Conservation (phyloP, 2,113 vertebrate species). For the Burhinus bistriatus region DNA sequence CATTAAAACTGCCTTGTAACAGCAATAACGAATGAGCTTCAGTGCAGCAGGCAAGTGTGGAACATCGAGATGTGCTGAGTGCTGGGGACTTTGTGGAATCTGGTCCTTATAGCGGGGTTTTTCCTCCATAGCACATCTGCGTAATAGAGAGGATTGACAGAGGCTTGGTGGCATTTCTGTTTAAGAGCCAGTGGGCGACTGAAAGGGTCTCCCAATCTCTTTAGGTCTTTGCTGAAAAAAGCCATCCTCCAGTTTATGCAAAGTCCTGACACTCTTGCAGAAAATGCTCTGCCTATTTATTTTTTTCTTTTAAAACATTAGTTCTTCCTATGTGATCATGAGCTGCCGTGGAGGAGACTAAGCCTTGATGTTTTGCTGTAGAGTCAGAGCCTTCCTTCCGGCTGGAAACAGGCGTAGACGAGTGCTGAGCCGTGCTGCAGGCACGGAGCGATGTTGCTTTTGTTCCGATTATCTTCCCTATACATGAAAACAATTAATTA, state of each 20-base stretch:
- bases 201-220: not conserved
- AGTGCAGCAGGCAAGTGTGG: not conserved
- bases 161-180: not conserved
- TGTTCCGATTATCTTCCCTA: not conserved
- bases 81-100: not conserved
- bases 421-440: not conserved
- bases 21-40: not conserved
- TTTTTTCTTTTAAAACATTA: not conserved
- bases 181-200: not conserved
- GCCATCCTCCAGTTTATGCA: not conserved
- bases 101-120: not conserved
- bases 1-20: conserved; percentile 40
- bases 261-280: not conserved
- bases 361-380: not conserved
- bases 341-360: not conserved
- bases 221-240: not conserved
- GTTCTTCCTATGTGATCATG: not conserved
- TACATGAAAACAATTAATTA: not conserved
- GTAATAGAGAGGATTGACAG: not conserved
- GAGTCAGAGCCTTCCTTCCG: not conserved
- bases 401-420: not conserved
- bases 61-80: not conserved
- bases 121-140: not conserved
- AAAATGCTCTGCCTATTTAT: not conserved
- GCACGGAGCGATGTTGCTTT: not conserved